Percentiles rank a stretch among this genome's conserved stretches.
These are phyloP conservation scores for Tinamus major DNA, from an alignment of 2,797 vertebrate species.

Conservation along the genomic window DNA sequence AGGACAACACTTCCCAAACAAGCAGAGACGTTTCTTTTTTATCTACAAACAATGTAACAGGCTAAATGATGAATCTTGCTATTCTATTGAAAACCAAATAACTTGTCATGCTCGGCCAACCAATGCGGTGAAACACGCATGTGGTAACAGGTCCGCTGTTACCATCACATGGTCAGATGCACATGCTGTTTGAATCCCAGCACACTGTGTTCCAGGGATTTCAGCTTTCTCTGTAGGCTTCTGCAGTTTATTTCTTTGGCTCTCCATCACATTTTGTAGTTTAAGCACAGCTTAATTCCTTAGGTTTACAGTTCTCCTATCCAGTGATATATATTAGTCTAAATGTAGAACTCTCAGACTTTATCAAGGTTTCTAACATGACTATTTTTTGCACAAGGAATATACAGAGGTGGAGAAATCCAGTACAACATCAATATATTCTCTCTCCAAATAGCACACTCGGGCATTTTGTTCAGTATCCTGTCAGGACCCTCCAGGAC, in stretches of 20 bases:
- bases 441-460: neutral
- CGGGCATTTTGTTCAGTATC: neutral
- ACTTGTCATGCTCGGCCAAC: neutral
- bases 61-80: neutral
- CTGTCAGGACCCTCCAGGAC: neutral
- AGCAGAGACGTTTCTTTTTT: neutral
- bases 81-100: neutral
- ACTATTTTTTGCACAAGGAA: neutral
- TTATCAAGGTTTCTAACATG: neutral
- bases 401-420: neutral
- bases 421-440: neutral
- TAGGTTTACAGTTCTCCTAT: neutral
- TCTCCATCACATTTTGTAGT: neutral
- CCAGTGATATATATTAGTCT: neutral
- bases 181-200: neutral
- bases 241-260: neutral
- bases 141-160: neutral
- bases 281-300: neutral
- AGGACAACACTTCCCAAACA: constrained; percentile 21
- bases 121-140: neutral
- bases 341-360: neutral
- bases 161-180: fast-evolving
- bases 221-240: neutral
- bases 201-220: neutral
- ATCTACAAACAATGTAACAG: neutral